These are phyloP conservation scores for Acanthosepion esculentum DNA, from an alignment of 2,888 invertebrate species.

Conservation along the genomic window DNA sequence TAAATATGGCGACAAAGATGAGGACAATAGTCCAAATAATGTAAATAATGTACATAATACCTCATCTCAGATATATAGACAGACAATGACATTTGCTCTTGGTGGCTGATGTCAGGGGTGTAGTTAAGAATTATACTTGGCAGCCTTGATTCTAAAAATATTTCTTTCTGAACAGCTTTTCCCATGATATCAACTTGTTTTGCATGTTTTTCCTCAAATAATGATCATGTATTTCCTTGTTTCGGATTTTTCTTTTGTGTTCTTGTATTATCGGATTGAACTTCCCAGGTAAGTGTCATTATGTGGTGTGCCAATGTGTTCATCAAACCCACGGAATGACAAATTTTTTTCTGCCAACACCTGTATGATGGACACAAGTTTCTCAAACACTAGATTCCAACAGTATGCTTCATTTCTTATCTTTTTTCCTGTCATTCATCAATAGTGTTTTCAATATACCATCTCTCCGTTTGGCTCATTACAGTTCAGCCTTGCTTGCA, in stretches of 20 bases:
- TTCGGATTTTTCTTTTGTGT: no score
- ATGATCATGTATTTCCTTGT: no score
- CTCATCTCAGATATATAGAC: no score
- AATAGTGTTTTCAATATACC: neutral
- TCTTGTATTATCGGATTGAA: no score
- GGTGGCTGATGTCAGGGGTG: neutral
- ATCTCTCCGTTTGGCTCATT: neutral
- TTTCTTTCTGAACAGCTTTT: neutral
- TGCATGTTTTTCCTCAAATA: no score
- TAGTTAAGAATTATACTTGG: neutral
- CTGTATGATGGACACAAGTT: no score
- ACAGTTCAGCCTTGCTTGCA: neutral
- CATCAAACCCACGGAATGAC: no score
- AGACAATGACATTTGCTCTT: neutral
- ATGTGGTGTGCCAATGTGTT: neutral
- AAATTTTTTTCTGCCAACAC: no score
- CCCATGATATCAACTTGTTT: neutral
- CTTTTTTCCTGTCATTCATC: neutral
- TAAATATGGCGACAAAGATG: no score
- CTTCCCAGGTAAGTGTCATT: neutral
- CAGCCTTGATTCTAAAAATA: neutral
- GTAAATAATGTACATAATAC: no score
- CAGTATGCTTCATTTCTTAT: neutral
- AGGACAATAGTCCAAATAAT: no score
- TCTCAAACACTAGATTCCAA: no score